Evolutionary conservation across 1,140 invertebrate genomes (phyloP).

Genomic region (Temnothorax longispinosus): DNA sequence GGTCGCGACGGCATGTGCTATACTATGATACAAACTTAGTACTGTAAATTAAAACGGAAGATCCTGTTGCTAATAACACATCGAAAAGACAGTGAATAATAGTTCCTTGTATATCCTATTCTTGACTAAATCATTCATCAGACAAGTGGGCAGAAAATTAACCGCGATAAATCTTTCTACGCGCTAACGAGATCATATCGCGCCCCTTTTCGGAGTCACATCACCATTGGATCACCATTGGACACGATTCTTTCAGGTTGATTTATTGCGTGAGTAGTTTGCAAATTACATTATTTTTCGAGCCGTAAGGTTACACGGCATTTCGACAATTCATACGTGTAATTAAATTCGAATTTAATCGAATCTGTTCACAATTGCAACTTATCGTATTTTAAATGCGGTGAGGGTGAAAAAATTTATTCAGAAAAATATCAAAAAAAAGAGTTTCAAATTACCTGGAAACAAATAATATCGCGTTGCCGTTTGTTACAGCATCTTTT

Average conservation of each 20-base stretch:
- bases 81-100: conserved; percentile 24
- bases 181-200: not conserved
- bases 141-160: not conserved
- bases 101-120: not conserved
- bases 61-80: conserved; percentile 20
- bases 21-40: not conserved
- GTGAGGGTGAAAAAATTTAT: not conserved
- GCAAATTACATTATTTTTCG: not conserved
- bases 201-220: not conserved
- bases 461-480: not conserved
- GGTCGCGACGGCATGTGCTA: not conserved
- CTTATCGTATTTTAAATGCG: not conserved
- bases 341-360: not conserved
- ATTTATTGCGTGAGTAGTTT: conserved; percentile 17
- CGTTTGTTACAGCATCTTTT: not conserved
- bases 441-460: not conserved
- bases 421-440: not conserved
- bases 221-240: not conserved
- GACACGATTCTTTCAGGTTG: not conserved
- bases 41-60: not conserved
- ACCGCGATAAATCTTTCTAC: conserved; percentile 2
- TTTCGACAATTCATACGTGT: not conserved
- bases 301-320: not conserved
- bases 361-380: not conserved
- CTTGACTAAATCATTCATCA: not conserved